Evolutionary conservation across 2,888 invertebrate species (phyloP).

Genomic region (Vesta saturnalis): DNA sequence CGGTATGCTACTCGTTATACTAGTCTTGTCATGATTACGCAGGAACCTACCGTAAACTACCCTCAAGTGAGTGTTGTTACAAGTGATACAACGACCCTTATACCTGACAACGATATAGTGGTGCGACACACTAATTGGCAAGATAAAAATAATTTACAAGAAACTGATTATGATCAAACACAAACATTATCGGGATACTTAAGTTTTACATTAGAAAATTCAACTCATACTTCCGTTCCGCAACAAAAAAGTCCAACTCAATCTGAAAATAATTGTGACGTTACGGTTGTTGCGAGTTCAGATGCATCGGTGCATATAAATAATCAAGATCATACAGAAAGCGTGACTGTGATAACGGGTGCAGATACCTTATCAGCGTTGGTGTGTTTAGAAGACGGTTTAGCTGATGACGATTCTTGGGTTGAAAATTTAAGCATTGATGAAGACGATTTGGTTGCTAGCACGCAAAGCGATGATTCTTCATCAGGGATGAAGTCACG

Average conservation of each 20-base stretch:
- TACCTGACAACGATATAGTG: slow-evolving; percentile 68
- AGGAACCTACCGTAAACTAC: slow-evolving; percentile 66
- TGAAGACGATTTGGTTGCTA: slow-evolving; percentile 73
- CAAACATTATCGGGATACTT: slow-evolving; percentile 60
- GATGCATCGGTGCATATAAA: slow-evolving; percentile 47
- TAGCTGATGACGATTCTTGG: slow-evolving; percentile 93
- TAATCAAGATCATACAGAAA: slow-evolving; percentile 59
- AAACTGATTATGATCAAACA: slow-evolving; percentile 33
- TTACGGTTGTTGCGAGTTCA: slow-evolving; percentile 44
- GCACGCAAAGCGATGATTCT: slow-evolving; percentile 71
- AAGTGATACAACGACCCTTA: slow-evolving; percentile 78
- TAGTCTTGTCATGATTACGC: slow-evolving; percentile 91
- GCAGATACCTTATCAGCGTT: slow-evolving; percentile 76
- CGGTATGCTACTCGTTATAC: slow-evolving; percentile 77
- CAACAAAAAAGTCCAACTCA: slow-evolving; percentile 36
- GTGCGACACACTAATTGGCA: slow-evolving; percentile 75
- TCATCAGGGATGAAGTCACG: slow-evolving; percentile 76
- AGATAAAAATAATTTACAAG: slow-evolving; percentile 51
- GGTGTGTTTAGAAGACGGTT: slow-evolving; percentile 83
- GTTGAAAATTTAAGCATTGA: slow-evolving; percentile 88
- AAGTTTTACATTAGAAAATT: slow-evolving; percentile 60
- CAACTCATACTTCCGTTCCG: slow-evolving; percentile 42
- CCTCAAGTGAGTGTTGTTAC: slow-evolving; percentile 78
- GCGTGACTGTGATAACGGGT: slow-evolving; percentile 76
- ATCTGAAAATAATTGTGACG: slow-evolving; percentile 40